phyloP scores from a whole-genome alignment of 2,888 invertebrate genomes.

The Alentia gelatinosa region DNA sequence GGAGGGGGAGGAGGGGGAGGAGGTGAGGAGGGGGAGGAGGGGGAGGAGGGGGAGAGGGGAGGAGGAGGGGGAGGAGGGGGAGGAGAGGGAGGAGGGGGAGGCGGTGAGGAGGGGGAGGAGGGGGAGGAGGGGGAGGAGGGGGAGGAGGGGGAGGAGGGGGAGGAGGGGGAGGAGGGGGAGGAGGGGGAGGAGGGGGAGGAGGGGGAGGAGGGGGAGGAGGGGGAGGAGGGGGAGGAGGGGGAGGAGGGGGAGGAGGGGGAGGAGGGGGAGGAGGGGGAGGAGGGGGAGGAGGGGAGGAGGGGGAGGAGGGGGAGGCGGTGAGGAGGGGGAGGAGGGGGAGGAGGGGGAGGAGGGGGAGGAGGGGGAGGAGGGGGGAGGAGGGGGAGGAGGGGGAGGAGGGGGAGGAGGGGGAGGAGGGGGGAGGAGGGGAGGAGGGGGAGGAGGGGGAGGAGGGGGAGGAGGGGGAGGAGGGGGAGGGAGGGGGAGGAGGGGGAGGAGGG shows the following conservation, averaged over 20 bases:
- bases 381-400: not conserved
- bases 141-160: not conserved
- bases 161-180: not conserved
- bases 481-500: not conserved
- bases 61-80: not conserved
- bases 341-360: not conserved
- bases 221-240: not conserved
- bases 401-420: not conserved
- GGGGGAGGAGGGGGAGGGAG: not conserved
- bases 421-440: not conserved
- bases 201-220: not conserved
- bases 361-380: not conserved
- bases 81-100: not conserved
- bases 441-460: not conserved
- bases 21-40: not conserved
- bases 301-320: no score
- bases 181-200: not conserved
- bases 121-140: not conserved
- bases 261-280: not conserved
- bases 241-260: not conserved
- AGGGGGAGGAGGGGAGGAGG: no score
- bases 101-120: not conserved
- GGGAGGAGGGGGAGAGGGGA: not conserved
- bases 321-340: no score
- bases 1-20: not conserved